Conservation (phyloP, 2,888 invertebrate species). For the Conistra vaccinii region DNA sequence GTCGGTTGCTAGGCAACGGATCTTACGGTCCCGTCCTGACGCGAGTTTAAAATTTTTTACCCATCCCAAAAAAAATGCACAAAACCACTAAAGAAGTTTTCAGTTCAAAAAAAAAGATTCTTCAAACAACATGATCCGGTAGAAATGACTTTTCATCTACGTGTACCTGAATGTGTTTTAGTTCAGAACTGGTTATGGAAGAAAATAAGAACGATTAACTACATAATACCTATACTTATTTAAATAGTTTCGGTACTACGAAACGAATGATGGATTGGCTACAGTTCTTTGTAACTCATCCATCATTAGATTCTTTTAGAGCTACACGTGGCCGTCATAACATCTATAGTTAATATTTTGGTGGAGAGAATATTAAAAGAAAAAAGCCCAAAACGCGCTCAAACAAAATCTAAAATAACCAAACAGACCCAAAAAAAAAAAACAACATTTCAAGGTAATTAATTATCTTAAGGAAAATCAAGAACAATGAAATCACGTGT, state of each 20-base stretch:
- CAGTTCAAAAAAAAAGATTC: not conserved
- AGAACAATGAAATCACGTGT: not conserved
- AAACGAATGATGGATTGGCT: constrained; percentile 43
- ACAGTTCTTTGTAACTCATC: constrained; percentile 50
- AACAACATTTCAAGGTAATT: no score
- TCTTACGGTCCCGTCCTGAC: no score
- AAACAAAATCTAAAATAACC: no score
- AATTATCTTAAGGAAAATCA: constrained; percentile 7
- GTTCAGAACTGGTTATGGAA: constrained; percentile 1
- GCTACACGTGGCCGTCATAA: not conserved
- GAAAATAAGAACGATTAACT: constrained; percentile 6
- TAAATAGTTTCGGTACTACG: constrained; percentile 29
- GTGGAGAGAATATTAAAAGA: no score
- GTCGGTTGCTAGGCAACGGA: no score
- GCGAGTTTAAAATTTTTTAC: no score
- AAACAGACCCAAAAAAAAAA: no score
- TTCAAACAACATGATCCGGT: not conserved
- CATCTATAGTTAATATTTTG: not conserved
- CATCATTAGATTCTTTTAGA: constrained; percentile 29
- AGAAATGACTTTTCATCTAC: not conserved
- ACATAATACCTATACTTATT: constrained; percentile 24
- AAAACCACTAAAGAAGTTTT: no score
- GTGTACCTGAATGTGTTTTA: not conserved
- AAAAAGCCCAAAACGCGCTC: no score
- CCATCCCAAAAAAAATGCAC: no score